phyloP scores from a whole-genome alignment of 2,113 vertebrate genomes.

The Raphicerus campestris region DNA sequence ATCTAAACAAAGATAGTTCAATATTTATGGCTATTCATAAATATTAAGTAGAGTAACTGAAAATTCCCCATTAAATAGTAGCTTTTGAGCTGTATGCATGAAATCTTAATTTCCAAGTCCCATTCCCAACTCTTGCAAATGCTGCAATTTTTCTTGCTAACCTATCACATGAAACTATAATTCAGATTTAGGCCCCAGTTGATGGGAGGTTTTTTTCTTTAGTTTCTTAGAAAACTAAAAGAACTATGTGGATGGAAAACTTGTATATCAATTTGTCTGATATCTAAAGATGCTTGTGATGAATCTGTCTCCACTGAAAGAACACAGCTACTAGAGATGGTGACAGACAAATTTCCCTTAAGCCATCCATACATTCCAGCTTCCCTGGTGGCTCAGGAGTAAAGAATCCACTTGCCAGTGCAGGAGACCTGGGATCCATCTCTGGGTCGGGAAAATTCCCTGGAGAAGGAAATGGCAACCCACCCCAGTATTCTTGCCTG shows the following conservation, averaged over 20 bases:
- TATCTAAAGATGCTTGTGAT: neutral
- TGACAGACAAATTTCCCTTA: neutral
- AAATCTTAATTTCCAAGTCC: constrained; percentile 38
- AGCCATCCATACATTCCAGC: neutral
- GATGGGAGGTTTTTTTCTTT: neutral
- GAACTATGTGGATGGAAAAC: neutral
- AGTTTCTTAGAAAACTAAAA: neutral
- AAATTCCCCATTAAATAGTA: neutral
- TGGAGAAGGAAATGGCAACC: neutral
- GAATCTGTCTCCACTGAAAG: neutral
- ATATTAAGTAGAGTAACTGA: neutral
- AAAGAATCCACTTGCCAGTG: neutral
- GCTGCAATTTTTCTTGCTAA: neutral
- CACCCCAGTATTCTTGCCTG: neutral
- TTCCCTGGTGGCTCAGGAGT: neutral
- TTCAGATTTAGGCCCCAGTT: neutral
- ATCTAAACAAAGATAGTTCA: neutral
- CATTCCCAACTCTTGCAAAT: neutral
- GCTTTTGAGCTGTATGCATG: neutral
- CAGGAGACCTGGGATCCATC: neutral
- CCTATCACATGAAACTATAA: neutral
- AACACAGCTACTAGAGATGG: neutral
- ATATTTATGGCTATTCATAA: constrained; percentile 26
- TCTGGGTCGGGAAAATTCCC: neutral
- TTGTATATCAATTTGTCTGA: neutral